Evolutionary conservation across 2,113 vertebrate genomes (phyloP).

Genomic region (Eidolon helvum): DNA sequence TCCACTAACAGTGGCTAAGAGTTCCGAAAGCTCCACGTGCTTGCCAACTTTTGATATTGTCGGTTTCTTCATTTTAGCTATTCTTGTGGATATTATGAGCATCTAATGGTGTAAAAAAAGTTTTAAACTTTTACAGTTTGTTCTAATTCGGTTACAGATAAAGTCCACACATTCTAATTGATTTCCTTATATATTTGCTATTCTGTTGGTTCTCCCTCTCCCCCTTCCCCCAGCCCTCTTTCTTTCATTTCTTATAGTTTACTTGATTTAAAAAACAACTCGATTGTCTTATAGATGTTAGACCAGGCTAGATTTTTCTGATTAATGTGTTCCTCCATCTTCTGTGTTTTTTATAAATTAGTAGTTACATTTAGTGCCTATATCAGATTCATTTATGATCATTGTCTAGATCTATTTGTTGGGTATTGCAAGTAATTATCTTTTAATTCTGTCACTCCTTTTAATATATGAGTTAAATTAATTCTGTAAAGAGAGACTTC

Average conservation of each 20-base stretch:
- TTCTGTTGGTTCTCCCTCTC: not conserved
- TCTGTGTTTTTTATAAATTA: not conserved
- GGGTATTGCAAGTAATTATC: not conserved
- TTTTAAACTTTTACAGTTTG: not conserved
- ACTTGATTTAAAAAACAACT: not conserved
- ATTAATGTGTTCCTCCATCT: not conserved
- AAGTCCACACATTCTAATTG: not conserved
- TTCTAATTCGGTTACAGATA: not conserved
- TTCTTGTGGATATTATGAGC: not conserved
- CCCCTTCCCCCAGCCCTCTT: not conserved
- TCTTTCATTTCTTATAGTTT: not conserved
- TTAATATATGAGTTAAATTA: conserved; percentile 22
- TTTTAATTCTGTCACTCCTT: not conserved
- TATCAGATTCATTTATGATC: not conserved
- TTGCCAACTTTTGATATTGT: not conserved
- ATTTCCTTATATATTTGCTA: not conserved
- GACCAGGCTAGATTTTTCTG: not conserved
- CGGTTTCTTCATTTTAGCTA: not conserved
- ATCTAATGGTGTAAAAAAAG: not conserved
- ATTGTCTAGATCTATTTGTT: not conserved
- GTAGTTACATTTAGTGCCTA: not conserved
- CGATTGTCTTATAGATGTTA: not conserved
- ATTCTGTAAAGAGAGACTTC: not conserved
- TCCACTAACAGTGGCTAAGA: not conserved
- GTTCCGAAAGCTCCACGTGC: not conserved